Base-by-base conservation (phyloP, 2,888 invertebrate genomes). In the Cephus pulcher region DNA sequence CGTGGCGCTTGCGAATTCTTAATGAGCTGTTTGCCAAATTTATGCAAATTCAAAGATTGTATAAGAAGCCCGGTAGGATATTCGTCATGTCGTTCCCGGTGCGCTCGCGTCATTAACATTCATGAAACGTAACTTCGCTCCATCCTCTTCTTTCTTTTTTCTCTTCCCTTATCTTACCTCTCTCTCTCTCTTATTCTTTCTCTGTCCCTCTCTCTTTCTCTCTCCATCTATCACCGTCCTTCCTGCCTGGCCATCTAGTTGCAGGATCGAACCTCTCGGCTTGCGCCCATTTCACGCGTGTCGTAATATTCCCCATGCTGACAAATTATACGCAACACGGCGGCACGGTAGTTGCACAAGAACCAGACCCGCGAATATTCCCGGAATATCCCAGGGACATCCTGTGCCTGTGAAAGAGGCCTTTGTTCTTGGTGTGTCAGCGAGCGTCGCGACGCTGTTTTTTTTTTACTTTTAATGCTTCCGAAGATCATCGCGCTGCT, bases 11-110 rank as follows among this genome's bases (percentile, higher is more conserved):
- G 78, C 81, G 82, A 80, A 87, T 84, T 82, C 84, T 83, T 85
- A 84, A 87, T 83, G 85, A 83, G 83, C 79, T 87, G 86, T 87
- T 88, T 87, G 86, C 84, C 86, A 87, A 89, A 89, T 88, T 89
- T 87, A 89, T 89, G 88, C 85, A 84, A 86, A 87, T 88, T 56
- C 76, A 78, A 79, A 77, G 81, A 81, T 82, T 79, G 82, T 80
- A 83, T 79, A 81, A 78, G 80, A 80, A 82, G 80, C 80, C 78
- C 37, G 78, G 79, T 81, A 78, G 76, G 79, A 80, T 83, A 82
- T 82, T 80, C 78, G 81, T 78, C 79, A 78, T 82, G 80, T 75
- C 80, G 78, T 56, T 77, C 76, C 74, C 78, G 40, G 40, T 40
- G 40, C 70, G 81, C 80, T 78, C 78, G 78, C 76, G 73, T 83